Percentiles rank a stretch among this genome's conserved stretches.
Evolutionary conservation across 2,113 vertebrate species (phyloP).

Genomic region (Oceanodroma tethys): DNA sequence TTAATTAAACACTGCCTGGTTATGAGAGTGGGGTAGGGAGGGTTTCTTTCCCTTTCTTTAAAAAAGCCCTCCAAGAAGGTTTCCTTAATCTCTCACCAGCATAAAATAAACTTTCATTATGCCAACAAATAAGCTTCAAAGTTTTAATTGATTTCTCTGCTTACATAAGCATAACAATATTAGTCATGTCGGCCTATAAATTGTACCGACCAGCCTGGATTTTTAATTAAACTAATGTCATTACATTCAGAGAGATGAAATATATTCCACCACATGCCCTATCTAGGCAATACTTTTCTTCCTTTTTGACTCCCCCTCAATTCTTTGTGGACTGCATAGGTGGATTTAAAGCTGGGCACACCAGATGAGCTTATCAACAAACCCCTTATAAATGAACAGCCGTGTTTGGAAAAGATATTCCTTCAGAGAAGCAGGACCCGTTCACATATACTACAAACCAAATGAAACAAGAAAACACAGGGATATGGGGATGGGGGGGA

Average conservation of each 20-base stretch:
- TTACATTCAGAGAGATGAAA: conserved; percentile 25
- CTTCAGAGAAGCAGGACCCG: background rate
- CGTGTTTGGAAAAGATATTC: background rate
- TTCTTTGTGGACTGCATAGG: background rate
- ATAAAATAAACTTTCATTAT: conserved; percentile 37
- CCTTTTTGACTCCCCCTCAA: background rate
- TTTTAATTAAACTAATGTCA: conserved; percentile 57
- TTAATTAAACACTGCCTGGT: conserved; percentile 29
- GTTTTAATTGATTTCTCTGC: conserved; percentile 65
- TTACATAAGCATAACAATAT: conserved; percentile 54
- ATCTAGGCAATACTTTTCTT: background rate
- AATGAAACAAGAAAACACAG: background rate
- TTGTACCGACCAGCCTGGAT: background rate
- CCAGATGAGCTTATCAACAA: background rate
- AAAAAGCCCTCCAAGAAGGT: conserved; percentile 27
- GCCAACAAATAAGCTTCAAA: background rate
- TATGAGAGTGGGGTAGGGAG: background rate
- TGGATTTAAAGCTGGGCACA: background rate
- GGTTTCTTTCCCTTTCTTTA: background rate
- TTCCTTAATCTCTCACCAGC: conserved; percentile 40
- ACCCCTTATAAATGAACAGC: background rate
- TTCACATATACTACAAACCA: background rate
- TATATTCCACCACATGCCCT: conserved; percentile 4
- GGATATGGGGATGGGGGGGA: background rate
- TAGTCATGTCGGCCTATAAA: conserved; percentile 42